Base-by-base conservation (phyloP, 37 sponge, comb jelly and placozoan species). In the Geodia barretti region DNA sequence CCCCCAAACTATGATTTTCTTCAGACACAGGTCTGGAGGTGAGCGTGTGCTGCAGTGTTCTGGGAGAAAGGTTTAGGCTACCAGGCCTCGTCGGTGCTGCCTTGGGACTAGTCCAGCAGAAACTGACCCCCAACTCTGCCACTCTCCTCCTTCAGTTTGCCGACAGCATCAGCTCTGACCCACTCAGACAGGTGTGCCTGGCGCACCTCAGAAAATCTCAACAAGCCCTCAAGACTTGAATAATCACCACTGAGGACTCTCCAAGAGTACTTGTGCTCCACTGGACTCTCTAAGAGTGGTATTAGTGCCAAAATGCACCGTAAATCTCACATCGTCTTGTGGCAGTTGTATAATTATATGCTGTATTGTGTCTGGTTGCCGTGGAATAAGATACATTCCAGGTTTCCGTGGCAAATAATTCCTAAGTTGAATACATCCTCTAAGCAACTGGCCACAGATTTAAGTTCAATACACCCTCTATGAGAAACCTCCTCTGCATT, bases 141-240 rank as follows among this genome's bases (percentile, higher is more conserved):
- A 36, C 28, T 47, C 14, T 3, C 4, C 58, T 79, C 20, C 29
- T 67, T 7, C 42, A 20, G 1, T 79, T 32, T 79, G 79, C 79
- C 41, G 79, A 79, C 67, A 68, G 30, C 69, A 68, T 79, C 20
- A 42, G 67, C 0, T 65, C 42, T 33, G 68, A 66, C 20, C 33
- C 79, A 43, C 58, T 79, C 0, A 66, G 23, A 25, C 54, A 79
- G 17, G 21, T 67, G 1, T 79, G 69, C 28, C 21, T 43, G 30
- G 3, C 20, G 19, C 40, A 28, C 20, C 41, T 79, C 8, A 36
- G 41, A 28, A n/a, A n/a, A n/a, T n/a, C n/a, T n/a, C n/a, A n/a
- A n/a, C n/a, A n/a, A n/a, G n/a, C n/a, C n/a, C n/a, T n/a, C n/a
- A n/a, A n/a, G n/a, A n/a, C n/a, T n/a, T n/a, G n/a, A n/a, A n/a